These are phyloP conservation scores for Mongoloraphidia duomilia DNA, from an alignment of 2,888 invertebrate genomes.

Conservation along the genomic window DNA sequence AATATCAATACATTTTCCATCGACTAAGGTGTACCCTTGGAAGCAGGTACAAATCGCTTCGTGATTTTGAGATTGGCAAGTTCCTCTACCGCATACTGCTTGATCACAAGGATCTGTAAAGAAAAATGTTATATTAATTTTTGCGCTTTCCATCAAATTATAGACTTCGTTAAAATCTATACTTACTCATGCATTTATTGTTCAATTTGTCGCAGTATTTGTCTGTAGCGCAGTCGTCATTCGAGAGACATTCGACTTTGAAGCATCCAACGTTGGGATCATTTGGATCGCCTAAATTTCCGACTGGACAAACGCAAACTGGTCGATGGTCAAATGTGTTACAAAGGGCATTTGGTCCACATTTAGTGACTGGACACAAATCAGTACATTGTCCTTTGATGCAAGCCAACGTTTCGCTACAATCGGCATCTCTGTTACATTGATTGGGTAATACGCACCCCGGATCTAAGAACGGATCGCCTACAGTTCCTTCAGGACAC, in stretches of 20 bases:
- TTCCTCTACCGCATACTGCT: conserved; percentile 65
- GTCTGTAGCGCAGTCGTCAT: conserved; percentile 59
- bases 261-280: conserved; percentile 69
- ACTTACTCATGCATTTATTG: conserved; percentile 66
- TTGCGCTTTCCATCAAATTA: conserved; percentile 4
- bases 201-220: conserved; percentile 59
- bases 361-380: conserved; percentile 57
- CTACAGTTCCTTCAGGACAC: conserved; percentile 67
- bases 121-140: conserved; percentile 10
- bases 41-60: conserved; percentile 58
- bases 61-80: conserved; percentile 59
- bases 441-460: conserved; percentile 67
- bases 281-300: conserved; percentile 67
- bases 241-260: conserved; percentile 71
- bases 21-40: conserved; percentile 52
- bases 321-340: conserved; percentile 56
- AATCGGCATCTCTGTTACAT: conserved; percentile 59
- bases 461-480: conserved; percentile 52
- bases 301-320: conserved; percentile 63
- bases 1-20: conserved; percentile 59
- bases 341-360: conserved; percentile 67
- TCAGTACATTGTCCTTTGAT: conserved; percentile 63
- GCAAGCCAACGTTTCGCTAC: conserved; percentile 62
- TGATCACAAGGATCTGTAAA: conserved; percentile 64
- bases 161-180: background rate